These are phyloP conservation scores for Globicephala melas DNA, from an alignment of 2,113 vertebrate species.

Conservation along the genomic window DNA sequence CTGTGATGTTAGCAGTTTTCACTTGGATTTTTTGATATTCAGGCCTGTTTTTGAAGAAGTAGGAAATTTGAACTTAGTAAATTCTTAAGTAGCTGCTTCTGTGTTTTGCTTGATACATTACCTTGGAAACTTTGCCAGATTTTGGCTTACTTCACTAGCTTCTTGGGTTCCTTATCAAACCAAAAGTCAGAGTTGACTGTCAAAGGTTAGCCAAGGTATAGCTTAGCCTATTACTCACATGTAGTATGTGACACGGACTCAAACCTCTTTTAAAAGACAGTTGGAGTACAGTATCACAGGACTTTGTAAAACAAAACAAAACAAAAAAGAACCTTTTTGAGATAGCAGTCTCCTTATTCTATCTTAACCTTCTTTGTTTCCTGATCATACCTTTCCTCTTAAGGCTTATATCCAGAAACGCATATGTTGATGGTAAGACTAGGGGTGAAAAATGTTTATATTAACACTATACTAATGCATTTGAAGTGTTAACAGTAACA, in stretches of 20 bases:
- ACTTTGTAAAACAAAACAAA: background rate
- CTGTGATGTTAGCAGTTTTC: background rate
- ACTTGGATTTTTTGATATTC: background rate
- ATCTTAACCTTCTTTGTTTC: background rate
- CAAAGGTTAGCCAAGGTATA: background rate
- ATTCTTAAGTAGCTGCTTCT: background rate
- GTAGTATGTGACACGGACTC: background rate
- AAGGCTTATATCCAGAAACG: background rate
- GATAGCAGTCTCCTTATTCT: background rate
- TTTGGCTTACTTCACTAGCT: background rate
- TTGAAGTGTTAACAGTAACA: background rate
- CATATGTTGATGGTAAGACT: background rate
- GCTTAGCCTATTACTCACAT: background rate
- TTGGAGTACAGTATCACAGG: background rate
- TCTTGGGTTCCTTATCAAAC: background rate
- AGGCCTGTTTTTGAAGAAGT: slow-evolving; percentile 12
- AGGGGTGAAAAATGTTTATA: background rate
- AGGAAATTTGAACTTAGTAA: background rate
- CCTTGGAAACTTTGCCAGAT: background rate
- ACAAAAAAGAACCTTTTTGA: background rate
- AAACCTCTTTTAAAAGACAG: background rate
- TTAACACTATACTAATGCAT: background rate
- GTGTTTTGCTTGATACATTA: background rate
- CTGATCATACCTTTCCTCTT: background rate
- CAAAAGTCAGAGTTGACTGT: background rate